A percentile compares a stretch with the other conserved stretches of the same genome.
Evolutionary conservation across 2,113 vertebrate genomes (phyloP).

Genomic region (Capra hircus): DNA sequence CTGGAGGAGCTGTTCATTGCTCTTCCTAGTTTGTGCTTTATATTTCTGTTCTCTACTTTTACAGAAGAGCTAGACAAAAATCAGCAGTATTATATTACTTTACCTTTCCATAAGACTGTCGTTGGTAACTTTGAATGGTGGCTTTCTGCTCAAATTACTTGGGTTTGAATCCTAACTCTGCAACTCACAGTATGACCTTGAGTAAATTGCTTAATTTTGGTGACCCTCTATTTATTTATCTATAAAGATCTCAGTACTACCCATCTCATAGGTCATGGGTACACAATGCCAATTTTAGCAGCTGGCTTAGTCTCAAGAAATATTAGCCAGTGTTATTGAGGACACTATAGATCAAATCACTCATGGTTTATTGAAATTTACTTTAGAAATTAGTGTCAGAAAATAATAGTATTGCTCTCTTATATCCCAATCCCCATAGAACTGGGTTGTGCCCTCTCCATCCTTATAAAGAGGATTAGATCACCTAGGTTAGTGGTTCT

Average conservation of each 20-base stretch:
- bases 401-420: neutral
- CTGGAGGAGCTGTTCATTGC: neutral
- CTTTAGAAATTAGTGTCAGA: neutral
- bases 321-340: neutral
- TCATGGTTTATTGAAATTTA: neutral
- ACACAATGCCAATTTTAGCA: neutral
- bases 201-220: neutral
- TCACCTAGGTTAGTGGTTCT: neutral
- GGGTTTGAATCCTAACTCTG: neutral
- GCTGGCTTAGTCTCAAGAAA: neutral
- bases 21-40: neutral
- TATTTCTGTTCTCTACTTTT: neutral
- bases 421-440: neutral
- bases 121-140: neutral
- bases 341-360: neutral
- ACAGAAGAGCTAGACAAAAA: neutral
- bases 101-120: neutral
- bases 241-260: neutral
- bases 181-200: neutral
- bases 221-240: neutral
- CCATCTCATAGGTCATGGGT: neutral
- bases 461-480: neutral
- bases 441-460: neutral
- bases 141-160: neutral
- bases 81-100: neutral